These are phyloP conservation scores for Silurus asotus DNA, from an alignment of 2,113 vertebrate species.

Conservation along the genomic window DNA sequence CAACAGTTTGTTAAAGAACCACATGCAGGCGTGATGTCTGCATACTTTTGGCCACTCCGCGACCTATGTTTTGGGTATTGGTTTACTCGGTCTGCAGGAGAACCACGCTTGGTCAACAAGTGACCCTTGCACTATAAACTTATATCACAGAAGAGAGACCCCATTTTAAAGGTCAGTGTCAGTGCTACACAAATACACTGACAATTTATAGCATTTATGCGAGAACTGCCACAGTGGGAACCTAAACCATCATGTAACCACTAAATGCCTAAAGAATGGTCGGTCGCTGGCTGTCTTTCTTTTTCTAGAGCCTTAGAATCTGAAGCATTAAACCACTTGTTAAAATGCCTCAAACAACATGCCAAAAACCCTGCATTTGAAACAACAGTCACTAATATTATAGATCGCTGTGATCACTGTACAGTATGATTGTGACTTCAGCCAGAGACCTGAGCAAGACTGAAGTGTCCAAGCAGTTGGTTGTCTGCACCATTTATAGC, in stretches of 20 bases:
- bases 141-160: not conserved
- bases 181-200: not conserved
- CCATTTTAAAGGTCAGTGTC: too few relatives aligned
- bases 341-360: not conserved
- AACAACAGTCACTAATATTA: not conserved
- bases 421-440: not conserved
- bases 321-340: not conserved
- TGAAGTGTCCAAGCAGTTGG: not conserved
- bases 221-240: constrained; percentile 31
- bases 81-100: not conserved
- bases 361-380: not conserved
- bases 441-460: not conserved
- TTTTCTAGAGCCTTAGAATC: too few relatives aligned
- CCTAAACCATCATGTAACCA: constrained; percentile 27
- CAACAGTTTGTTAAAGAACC: not conserved
- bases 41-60: not conserved
- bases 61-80: too few relatives aligned
- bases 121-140: not conserved
- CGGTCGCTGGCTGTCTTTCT: not conserved
- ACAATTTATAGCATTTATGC: constrained; percentile 55
- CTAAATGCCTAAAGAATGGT: not conserved
- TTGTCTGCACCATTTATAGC: not conserved
- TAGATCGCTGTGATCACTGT: not conserved
- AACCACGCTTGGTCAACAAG: not conserved
- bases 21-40: not conserved